These are phyloP conservation scores for Ylistrum balloti DNA, from an alignment of 1,140 invertebrate species.

Conservation along the genomic window DNA sequence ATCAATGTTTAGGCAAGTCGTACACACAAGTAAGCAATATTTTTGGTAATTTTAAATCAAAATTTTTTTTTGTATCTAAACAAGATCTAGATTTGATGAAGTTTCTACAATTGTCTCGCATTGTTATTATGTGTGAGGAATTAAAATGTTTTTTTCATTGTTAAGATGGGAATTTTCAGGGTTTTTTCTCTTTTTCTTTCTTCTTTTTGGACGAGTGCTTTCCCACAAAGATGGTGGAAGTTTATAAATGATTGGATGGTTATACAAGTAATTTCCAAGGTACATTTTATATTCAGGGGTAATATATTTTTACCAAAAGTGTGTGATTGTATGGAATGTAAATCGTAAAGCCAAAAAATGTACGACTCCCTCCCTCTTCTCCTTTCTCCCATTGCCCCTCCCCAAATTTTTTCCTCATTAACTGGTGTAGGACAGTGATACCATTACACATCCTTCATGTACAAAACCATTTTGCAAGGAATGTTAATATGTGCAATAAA, in stretches of 20 bases:
- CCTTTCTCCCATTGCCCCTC: too few species aligned
- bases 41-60: not conserved
- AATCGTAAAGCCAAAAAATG: constrained; percentile 34
- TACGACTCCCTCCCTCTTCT: not conserved
- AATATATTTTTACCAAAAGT: constrained; percentile 48
- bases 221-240: constrained; percentile 25
- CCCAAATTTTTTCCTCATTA: constrained; percentile 8
- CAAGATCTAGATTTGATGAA: not conserved
- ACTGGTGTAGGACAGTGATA: constrained; percentile 1
- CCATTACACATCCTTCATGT: constrained; percentile 10
- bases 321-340: constrained; percentile 47
- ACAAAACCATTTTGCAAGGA: constrained; percentile 49
- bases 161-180: not conserved
- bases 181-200: not conserved
- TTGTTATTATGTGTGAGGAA: not conserved
- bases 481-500: constrained; percentile 50
- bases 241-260: constrained; percentile 26
- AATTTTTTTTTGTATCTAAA: not conserved
- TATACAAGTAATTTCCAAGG: constrained; percentile 41
- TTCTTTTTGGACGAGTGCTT: constrained; percentile 18
- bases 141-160: not conserved
- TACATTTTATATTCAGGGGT: constrained; percentile 42
- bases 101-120: not conserved
- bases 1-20: not conserved
- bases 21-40: constrained; percentile 9